Evolutionary conservation across 2,797 vertebrate genomes (phyloP).

Genomic region (Sebastes paucispinis): DNA sequence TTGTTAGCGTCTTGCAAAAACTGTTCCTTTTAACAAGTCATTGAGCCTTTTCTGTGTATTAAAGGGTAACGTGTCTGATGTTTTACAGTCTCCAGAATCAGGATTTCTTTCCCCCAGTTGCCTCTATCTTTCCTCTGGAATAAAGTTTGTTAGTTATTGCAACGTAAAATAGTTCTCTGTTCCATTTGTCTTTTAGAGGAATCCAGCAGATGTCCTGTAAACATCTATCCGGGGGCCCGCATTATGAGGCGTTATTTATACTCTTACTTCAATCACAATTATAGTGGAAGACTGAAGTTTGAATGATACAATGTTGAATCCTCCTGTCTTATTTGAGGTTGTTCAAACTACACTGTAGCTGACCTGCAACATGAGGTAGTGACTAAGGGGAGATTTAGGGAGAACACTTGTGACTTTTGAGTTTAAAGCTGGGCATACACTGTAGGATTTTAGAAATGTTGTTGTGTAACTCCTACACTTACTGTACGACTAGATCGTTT

Average conservation of each 20-base stretch:
- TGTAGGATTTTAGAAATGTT: too few species aligned
- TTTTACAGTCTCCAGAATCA: not conserved
- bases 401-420: not conserved
- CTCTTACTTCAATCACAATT: not conserved
- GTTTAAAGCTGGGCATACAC: too few species aligned
- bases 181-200: not conserved
- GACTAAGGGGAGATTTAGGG: not conserved
- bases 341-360: too few species aligned
- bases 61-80: rapidly evolving
- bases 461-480: too few species aligned
- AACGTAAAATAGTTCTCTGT: not conserved
- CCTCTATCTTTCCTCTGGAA: not conserved
- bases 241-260: not conserved
- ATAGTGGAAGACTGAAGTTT: not conserved
- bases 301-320: not conserved
- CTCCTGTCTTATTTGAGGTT: not conserved
- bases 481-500: rapidly evolving
- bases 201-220: not conserved
- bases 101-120: not conserved
- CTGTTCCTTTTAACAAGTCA: not conserved
- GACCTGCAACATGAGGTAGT: too few species aligned
- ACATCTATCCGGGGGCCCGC: not conserved
- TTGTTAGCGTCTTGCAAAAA: not conserved
- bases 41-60: not conserved
- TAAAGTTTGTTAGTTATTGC: not conserved